Evolutionary conservation across 1,140 invertebrate genomes (phyloP), one percentile per base, ranked within the genome.

Genomic region (Drosophila equinoxialis): DNA sequence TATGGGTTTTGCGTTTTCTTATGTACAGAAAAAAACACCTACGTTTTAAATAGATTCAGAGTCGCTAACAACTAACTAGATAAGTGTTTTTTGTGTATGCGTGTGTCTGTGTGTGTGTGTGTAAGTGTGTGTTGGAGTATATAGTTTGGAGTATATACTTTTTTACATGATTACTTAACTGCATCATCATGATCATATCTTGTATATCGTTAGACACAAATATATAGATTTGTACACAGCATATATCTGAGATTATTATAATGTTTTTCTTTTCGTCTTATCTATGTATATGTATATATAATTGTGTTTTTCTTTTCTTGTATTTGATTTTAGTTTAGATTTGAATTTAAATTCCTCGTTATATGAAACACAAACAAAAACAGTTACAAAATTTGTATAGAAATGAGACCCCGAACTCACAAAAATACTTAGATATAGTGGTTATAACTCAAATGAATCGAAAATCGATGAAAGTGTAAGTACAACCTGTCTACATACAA

Each of bases 211-310:
- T 76, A 80, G 75, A 84, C 75, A 77, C 75, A 84, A 65, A 76
- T 69, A 79, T 86, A 82, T 82, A 79, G 70, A 86, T 86, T 86
- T 86, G 83, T 86, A 86, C 81, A 85, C 68, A 86, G 76, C 72
- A 79, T 79, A 89, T 73, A 66, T 81, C 65, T 73, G 75, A 87
- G 74, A 82, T 55, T 41, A 66, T 63, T 64, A 6, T 30, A 30
- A 42, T 59, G 57, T 62, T 48, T 39, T 45, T 61, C 17, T 59
- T 59, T 51, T 17, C 59, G 23, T 26, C 23, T 30, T 30, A 30
- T 30, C 30, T 6, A 30, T 30, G 30, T 30, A 30, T 30, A 30
- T 30, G 30, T 30, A 30, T 30, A 30, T 57, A 33, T 23, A 23
- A 17, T 54, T 58, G 37, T 59, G 35, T 51, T 51, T 2, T 26